Conservation (phyloP, 2,113 vertebrate species). For the Toxotes jaculatrix region DNA sequence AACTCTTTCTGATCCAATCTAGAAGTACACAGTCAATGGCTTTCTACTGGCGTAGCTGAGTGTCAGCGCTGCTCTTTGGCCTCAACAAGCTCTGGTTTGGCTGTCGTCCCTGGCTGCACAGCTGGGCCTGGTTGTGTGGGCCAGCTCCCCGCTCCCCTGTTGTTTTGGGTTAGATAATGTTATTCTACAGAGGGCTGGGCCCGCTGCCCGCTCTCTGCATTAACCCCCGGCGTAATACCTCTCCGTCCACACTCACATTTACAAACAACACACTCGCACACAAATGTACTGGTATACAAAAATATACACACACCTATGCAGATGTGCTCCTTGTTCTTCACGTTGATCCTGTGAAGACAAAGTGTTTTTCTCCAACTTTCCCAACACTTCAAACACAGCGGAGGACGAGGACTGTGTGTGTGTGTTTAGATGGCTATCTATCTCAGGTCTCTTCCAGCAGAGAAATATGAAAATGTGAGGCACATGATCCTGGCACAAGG, state of each 20-base stretch:
- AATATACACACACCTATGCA: conserved; percentile 17
- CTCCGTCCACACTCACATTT: conserved; percentile 24
- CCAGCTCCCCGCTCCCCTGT: conserved; percentile 62
- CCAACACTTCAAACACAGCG: conserved; percentile 39
- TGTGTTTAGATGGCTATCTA: conserved; percentile 61
- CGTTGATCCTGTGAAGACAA: not conserved
- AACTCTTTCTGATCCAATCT: not conserved
- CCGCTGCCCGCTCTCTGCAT: conserved; percentile 66
- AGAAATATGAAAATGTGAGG: conserved; percentile 57
- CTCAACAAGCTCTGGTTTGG: conserved; percentile 63
- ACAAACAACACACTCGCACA: conserved; percentile 3
- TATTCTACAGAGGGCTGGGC: conserved; percentile 79
- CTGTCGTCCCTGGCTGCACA: conserved; percentile 62
- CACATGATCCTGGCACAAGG: conserved; percentile 27
- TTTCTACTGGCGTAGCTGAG: conserved; percentile 3
- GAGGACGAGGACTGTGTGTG: conserved; percentile 19
- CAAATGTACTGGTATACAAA: not conserved
- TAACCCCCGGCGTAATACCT: conserved; percentile 64
- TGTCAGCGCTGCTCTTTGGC: conserved; percentile 49
- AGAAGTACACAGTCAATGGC: not conserved
- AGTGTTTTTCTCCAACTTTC: not conserved
- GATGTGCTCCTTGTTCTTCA: conserved; percentile 8
- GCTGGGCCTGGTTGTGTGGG: conserved; percentile 75
- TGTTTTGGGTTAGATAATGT: conserved; percentile 84
- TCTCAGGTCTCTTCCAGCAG: conserved; percentile 39